Base-by-base conservation (phyloP, 2,888 invertebrate species). In the Agonopterix alstromeriana region DNA sequence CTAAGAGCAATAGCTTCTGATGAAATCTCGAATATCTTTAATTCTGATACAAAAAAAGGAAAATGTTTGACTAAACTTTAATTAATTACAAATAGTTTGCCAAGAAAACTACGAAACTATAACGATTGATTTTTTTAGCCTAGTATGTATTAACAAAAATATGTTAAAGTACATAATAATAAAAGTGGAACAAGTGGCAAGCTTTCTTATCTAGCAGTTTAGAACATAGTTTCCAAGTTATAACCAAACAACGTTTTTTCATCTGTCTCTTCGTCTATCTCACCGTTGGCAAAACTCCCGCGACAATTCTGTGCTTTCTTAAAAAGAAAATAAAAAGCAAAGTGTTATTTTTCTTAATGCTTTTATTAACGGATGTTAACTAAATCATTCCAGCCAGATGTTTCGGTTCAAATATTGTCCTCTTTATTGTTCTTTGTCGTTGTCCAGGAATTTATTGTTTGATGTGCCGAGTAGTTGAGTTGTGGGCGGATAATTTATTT, bases 351-450 rank as follows among this genome's bases (percentile, higher is more conserved):
- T 60, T 60, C 63, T 53, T 71, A 70, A 71, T 66, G 57, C 60
- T 70, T 69, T 71, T 70, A 70, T 68, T 67, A 70, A 62, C 63
- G 52, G 47, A 46, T 58, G 58, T 70, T 64, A 42, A 27, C 27
- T 27, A 27, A 27, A 68, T 72, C 68, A 70, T 70, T 50, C 56
- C 56, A 51, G 51, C 52, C 43, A 27, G 42, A 38, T 35, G 48
- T 12, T 10, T 35, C 35, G 10, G 11, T 42, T 42, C 10, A 12
- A 42, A 38, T 38, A 38, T 38, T 43, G 43, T 43, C 43, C 8
- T 10, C 35, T 10, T 43, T 43, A 43, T 43, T 43, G 43, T 43
- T 43, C n/a, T 35, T 10, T 9, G 8, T 35, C 40, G 46, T 46
- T 46, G 40, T 41, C 27, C 11, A 8, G 27, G 9, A 36, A 46